phyloP scores from a whole-genome alignment of 2,797 vertebrate genomes.

The Thunnus albacares region DNA sequence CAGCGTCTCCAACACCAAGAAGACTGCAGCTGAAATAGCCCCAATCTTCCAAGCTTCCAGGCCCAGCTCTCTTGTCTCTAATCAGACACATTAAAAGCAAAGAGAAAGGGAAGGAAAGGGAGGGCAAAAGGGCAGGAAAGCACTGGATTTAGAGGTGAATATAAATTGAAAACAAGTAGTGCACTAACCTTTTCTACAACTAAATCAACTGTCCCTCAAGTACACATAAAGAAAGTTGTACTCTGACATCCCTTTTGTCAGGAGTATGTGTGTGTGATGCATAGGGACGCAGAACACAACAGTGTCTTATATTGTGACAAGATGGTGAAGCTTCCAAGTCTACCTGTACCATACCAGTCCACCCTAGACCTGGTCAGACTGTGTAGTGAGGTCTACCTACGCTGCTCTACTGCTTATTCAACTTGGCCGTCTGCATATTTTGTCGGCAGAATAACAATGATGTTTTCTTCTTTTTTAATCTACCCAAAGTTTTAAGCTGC shows the following conservation, averaged over 20 bases:
- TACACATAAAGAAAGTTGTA: neutral
- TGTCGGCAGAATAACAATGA: conserved; percentile 40
- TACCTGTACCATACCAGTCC: conserved; percentile 27
- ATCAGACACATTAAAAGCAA: conserved; percentile 18
- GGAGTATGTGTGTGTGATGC: conserved; percentile 6
- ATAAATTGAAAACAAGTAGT: neutral
- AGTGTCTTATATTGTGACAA: conserved; percentile 11
- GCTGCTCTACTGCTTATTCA: conserved; percentile 41
- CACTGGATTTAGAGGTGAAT: conserved; percentile 11
- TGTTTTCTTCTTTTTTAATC: conserved; percentile 41
- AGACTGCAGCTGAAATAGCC: conserved; percentile 77
- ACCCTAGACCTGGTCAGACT: neutral
- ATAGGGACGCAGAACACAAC: neutral
- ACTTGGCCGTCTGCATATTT: conserved; percentile 55
- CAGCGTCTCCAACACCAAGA: conserved; percentile 82
- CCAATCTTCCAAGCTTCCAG: conserved; percentile 86
- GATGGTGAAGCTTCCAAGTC: conserved; percentile 31
- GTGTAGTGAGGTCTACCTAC: conserved; percentile 19
- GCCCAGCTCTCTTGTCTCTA: conserved; percentile 72
- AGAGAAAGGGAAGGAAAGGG: neutral
- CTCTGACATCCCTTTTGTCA: neutral
- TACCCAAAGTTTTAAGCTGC: conserved; percentile 49
- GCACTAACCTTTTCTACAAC: neutral
- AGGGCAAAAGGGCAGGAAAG: neutral
- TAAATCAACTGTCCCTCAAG: conserved; percentile 7